Base-by-base conservation (phyloP, 2,113 vertebrate genomes). In the Stegastes partitus region DNA sequence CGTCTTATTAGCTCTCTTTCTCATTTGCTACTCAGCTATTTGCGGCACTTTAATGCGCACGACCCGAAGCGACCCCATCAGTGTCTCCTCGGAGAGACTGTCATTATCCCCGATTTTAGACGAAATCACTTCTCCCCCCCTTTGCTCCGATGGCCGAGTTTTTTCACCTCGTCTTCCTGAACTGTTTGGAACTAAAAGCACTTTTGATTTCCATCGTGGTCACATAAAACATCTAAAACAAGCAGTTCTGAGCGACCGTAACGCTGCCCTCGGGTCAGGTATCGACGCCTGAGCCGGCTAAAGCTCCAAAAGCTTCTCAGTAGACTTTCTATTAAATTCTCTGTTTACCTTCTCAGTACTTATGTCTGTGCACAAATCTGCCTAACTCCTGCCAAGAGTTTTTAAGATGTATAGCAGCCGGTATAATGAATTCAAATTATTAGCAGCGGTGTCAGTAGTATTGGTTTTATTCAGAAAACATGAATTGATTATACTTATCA, bases 191-290 rank as follows among this genome's bases (percentile, higher is more conserved):
- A 34, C 45, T 47, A 47, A 47, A 47, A 19, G 45, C 45, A 19
- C 45, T 47, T 19, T 5, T 19, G 3, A 47, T 47, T 47, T 47
- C 39, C 49, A 54, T 34, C 31, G 10, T 34, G 31, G 31, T 34
- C 31, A 9, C 31, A 58, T 42, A 58, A 21, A 21, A 49, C 39
- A 34, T 55, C 34, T 54, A 19, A n/a, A 42, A 2, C 0, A 34
- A 49, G 42, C 22, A 58, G 68, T 34, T 49, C 42, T 34, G 44
- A 49, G 42, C 22, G 68, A 58, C 55, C n/a, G 34, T 58, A 34
- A 49, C 11, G 39, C 47, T 49, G 31, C 34, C 39, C 5, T 70
- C 55, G 12, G 26, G 68, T 23, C n/a, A 49, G 55, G 55, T 34
- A 28, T 34, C 22, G 42, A 63, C 21, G 18, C 39, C 39, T 11